Evolutionary conservation across 2,113 vertebrate species (phyloP).

Genomic region (Lepus timidus): DNA sequence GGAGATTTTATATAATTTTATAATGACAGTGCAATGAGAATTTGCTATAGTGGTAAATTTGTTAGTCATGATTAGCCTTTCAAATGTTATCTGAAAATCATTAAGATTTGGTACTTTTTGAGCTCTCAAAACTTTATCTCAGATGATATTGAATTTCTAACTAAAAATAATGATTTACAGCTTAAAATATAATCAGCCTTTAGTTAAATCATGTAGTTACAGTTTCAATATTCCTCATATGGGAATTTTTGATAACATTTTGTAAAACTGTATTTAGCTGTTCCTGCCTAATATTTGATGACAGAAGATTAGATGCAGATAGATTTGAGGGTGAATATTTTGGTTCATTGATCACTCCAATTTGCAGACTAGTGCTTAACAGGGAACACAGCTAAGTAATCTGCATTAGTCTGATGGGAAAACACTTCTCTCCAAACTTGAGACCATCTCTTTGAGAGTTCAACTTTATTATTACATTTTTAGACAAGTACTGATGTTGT

Average conservation of each 20-base stretch:
- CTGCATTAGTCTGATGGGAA: background rate
- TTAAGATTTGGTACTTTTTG: background rate
- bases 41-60: background rate
- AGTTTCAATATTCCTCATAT: background rate
- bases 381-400: slow-evolving; percentile 15
- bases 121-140: slow-evolving; percentile 62
- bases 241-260: slow-evolving; percentile 1
- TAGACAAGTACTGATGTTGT: slow-evolving; percentile 28
- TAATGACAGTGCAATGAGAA: background rate
- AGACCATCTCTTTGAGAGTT: slow-evolving; percentile 38
- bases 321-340: slow-evolving; percentile 15
- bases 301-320: background rate
- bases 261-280: background rate
- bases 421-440: slow-evolving; percentile 33
- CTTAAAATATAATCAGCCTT: slow-evolving; percentile 58
- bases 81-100: slow-evolving; percentile 56
- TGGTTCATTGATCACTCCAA: background rate
- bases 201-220: slow-evolving; percentile 19
- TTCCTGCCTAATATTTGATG: slow-evolving; percentile 15
- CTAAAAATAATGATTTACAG: slow-evolving; percentile 48
- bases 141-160: slow-evolving; percentile 52
- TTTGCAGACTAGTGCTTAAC: background rate
- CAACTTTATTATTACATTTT: slow-evolving; percentile 49
- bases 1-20: background rate
- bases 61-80: background rate